A percentile compares a stretch with the other conserved stretches of the same genome.
These are phyloP conservation scores for Neolamprologus cancellatus DNA, from an alignment of 2,113 vertebrate genomes.

Conservation along the genomic window DNA sequence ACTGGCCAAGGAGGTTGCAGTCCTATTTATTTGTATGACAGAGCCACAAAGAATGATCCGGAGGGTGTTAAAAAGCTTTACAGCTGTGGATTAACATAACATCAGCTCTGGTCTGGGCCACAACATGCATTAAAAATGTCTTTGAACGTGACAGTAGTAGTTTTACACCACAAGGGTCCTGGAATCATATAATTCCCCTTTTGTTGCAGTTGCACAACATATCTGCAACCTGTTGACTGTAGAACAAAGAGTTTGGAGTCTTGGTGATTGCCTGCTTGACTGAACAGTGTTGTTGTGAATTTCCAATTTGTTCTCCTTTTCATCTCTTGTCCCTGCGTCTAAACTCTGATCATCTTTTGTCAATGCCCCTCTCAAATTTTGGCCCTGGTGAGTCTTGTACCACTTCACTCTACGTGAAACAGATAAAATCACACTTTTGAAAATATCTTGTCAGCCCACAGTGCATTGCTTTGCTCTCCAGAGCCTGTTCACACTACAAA, in stretches of 20 bases:
- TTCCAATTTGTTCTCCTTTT: neutral
- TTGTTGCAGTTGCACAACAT: neutral
- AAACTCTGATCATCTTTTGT: slow-evolving; percentile 5
- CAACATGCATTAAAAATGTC: neutral
- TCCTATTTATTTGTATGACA: neutral
- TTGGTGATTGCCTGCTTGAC: neutral
- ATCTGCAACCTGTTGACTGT: neutral
- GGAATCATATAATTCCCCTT: neutral
- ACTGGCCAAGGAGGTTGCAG: neutral
- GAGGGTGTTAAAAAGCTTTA: neutral
- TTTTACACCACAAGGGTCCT: neutral
- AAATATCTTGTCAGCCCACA: slow-evolving; percentile 29
- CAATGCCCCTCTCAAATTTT: slow-evolving; percentile 2
- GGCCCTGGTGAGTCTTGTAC: neutral
- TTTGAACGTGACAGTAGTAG: neutral
- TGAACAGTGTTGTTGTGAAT: neutral
- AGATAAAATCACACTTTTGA: slow-evolving; percentile 46
- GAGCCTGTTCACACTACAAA: slow-evolving; percentile 6
- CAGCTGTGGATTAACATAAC: neutral
- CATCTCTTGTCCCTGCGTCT: neutral
- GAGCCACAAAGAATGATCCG: neutral
- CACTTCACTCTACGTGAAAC: slow-evolving; percentile 13
- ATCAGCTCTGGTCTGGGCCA: neutral
- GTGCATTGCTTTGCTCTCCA: neutral
- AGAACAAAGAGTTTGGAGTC: neutral